Evolutionary conservation across 2,888 invertebrate genomes (phyloP), one percentile per base, ranked within the genome.

Genomic region (Cheilosia soror): DNA sequence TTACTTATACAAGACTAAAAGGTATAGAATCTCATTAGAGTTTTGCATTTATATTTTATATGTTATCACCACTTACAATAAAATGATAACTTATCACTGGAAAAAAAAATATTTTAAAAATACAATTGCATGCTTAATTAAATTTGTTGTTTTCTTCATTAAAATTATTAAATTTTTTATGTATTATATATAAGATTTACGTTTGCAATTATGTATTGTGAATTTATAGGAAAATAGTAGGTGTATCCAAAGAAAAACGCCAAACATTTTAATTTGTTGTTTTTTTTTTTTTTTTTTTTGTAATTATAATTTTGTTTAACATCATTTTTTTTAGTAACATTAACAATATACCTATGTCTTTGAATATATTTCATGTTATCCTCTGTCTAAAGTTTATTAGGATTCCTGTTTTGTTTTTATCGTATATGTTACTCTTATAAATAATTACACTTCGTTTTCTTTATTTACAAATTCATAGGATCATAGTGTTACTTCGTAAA

Each of bases 221-320:
- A 81, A 66, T 81, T 81, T 68, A 66, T 85, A 85, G 85, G 85
- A 85, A 85, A 85, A 81, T 77, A 85, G 85, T 81, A 81, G 77
- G 51, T 72, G 85, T 85, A 76, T 77, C 77, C 76, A 77, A 81
- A 81, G 79, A 76, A 81, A 81, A 81, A 66, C 68, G 58, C 85
- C 72, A 84, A 84, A 80, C 63, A 72, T 73, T 62, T 60, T 55
- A 82, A 68, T 63, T 55, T 65, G 57, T 57, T 69, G 42, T 5
- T 66, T 49, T 69, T 69, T 49, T 5, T 66, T 49, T 69, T 65
- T 5, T 66, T 49, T 69, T 69, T 49, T 5, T 66, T 49, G 63
- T 65, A n/a, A 44, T 68, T 47, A 60, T 73, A 79, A 83, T 80
- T 80, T 66, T 53, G 69, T 80, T 79, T 47, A 84, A 80, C 68